phyloP scores from a whole-genome alignment of 2,113 vertebrate species.

The Rhodinocichla rosea region DNA sequence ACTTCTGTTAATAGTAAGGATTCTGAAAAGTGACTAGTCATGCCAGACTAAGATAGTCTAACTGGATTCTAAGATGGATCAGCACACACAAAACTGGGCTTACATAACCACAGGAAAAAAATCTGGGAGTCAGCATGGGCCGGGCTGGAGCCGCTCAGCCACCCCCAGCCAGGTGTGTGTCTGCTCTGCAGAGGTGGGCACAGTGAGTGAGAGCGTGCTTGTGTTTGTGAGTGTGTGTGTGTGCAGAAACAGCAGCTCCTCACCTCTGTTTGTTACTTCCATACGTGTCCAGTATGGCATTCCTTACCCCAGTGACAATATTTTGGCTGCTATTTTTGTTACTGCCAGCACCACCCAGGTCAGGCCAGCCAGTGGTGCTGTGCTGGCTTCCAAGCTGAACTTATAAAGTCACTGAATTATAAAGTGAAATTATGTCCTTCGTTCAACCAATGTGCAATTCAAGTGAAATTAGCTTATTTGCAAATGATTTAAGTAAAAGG shows the following conservation, averaged over 20 bases:
- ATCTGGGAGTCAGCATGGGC: neutral
- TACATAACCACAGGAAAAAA: neutral
- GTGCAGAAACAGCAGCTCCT: constrained; percentile 12
- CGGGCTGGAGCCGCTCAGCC: neutral
- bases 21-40: neutral
- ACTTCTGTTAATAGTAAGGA: constrained; percentile 3
- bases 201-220: neutral
- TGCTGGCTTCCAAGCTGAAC: neutral
- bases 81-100: neutral
- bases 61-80: neutral
- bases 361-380: neutral
- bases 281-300: neutral
- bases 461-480: constrained; percentile 11
- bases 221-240: neutral
- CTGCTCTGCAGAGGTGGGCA: neutral
- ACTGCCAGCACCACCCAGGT: neutral
- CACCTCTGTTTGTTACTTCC: neutral
- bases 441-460: neutral
- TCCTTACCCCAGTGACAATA: neutral
- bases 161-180: neutral
- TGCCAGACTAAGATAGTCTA: neutral
- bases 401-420: neutral
- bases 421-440: neutral
- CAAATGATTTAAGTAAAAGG: neutral
- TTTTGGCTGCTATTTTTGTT: constrained; percentile 16